These are phyloP conservation scores for Cherax destructor DNA, from an alignment of 1,140 invertebrate species.

Conservation along the genomic window DNA sequence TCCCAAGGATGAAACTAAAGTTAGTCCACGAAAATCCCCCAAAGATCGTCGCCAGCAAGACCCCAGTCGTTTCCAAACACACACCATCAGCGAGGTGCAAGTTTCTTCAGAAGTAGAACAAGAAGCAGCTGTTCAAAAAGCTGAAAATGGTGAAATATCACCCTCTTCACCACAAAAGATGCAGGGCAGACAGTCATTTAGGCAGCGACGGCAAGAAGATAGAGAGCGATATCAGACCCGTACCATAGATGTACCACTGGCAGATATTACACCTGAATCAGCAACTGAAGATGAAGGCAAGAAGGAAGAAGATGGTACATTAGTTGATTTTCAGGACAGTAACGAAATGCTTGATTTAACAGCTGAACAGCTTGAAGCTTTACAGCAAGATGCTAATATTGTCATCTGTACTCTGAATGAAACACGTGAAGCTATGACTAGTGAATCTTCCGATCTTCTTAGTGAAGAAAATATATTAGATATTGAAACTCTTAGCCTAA, in stretches of 20 bases:
- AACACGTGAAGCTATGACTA: conserved; percentile 73
- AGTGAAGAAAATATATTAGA: conserved; percentile 79
- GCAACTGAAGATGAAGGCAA: conserved; percentile 17
- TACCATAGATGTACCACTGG: conserved; percentile 76
- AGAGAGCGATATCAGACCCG: conserved; percentile 83
- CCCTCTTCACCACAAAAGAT: conserved; percentile 81
- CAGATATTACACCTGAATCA: conserved; percentile 56
- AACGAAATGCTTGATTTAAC: conserved; percentile 73
- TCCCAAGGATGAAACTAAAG: conserved; percentile 48
- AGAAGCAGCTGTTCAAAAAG: conserved; percentile 76
- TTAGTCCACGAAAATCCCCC: conserved; percentile 59
- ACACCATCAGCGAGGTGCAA: conserved; percentile 79
- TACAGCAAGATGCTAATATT: conserved; percentile 79
- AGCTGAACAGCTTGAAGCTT: conserved; percentile 77
- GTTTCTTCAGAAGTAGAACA: conserved; percentile 19
- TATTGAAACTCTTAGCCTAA: conserved; percentile 82
- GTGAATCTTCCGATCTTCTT: conserved; percentile 73
- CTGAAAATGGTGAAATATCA: conserved; percentile 53
- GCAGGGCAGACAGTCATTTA: conserved; percentile 80
- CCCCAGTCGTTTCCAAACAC: conserved; percentile 81
- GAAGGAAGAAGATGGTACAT: conserved; percentile 49
- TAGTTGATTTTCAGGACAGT: conserved; percentile 69
- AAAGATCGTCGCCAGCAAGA: conserved; percentile 67
- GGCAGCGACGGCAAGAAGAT: conserved; percentile 82
- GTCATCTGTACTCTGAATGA: conserved; percentile 78